Percentiles rank a stretch among this genome's conserved stretches.
These are phyloP conservation scores for Blastobasis adustella DNA, from an alignment of 2,888 invertebrate species.

Conservation along the genomic window DNA sequence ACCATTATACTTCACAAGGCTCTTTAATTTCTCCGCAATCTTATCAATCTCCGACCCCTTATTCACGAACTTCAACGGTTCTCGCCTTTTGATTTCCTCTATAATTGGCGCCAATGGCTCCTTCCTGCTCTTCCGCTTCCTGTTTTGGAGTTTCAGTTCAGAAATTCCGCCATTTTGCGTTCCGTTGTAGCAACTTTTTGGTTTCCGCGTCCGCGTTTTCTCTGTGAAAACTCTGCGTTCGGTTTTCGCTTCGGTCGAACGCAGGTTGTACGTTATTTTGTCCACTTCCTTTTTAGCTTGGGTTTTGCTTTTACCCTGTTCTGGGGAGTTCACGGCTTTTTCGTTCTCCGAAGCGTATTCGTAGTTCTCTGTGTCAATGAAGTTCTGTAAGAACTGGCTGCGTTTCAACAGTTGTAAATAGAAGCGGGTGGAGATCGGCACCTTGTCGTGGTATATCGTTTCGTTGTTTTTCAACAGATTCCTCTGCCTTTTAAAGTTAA, in stretches of 20 bases:
- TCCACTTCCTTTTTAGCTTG: slow-evolving; percentile 35
- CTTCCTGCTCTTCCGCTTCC: slow-evolving; percentile 29
- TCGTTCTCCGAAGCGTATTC: slow-evolving; percentile 63
- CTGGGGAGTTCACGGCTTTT: slow-evolving; percentile 33
- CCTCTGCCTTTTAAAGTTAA: slow-evolving; percentile 41
- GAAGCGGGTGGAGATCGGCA: slow-evolving; percentile 60
- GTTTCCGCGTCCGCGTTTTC: slow-evolving; percentile 31
- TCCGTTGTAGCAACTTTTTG: slow-evolving; percentile 11
- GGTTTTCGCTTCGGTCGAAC: slow-evolving; percentile 49
- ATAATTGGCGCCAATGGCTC: slow-evolving; percentile 60
- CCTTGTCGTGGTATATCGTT: slow-evolving; percentile 60
- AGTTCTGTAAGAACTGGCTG: slow-evolving; percentile 54
- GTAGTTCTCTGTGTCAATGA: slow-evolving; percentile 45
- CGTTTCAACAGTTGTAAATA: slow-evolving; percentile 56
- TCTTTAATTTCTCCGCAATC: slow-evolving; percentile 63
- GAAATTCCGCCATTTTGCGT: slow-evolving; percentile 16
- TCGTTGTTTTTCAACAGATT: slow-evolving; percentile 51
- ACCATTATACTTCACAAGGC: slow-evolving; percentile 37
- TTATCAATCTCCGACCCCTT: slow-evolving; percentile 58
- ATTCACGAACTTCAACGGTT: slow-evolving; percentile 36
- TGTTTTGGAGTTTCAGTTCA: slow-evolving; percentile 12
- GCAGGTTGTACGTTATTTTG: slow-evolving; percentile 47
- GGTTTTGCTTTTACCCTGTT: slow-evolving; percentile 24
- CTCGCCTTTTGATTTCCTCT: slow-evolving; percentile 52
- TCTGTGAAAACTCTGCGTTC: slow-evolving; percentile 47